Base-by-base conservation (phyloP, 2,113 vertebrate species). In the Amblyopsis rosae region DNA sequence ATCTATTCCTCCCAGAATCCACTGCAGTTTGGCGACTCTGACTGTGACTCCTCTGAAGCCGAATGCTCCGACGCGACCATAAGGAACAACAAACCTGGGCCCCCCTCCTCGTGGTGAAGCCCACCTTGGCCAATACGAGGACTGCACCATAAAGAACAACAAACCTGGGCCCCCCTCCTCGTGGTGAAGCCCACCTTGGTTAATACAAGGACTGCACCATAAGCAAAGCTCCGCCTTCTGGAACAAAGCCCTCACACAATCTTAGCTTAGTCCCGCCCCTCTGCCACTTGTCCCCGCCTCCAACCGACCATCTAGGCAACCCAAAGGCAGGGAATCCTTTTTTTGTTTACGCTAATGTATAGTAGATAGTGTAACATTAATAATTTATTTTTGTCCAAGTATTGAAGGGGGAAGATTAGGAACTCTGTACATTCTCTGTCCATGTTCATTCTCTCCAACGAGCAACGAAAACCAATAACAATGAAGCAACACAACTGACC, bases 1-100 rank as follows among this genome's bases (percentile, higher is more conserved):
- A 4, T 69, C n/a, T 70, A 32, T 57, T 54, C 64, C 83, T 86
- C 85, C 49, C 88, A 99, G 98, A 98, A 96, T 86, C 94, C 96
- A 3, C 89, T 94, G 33, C 95, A 96, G 89, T 96, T 96, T 85
- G 94, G 93, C 70, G 95, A 96, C 76, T 98, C 95, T 0, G 98
- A 97, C 88, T 96, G 95, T 62, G 96, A 99, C 87, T 93, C 97
- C 17, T 99, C 98, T 0, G 98, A 98, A 57, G 98, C 95, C 0
- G 98, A 98, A 72, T 96, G 96, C 87, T 99, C 97, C 1, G 98
- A 99, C 72, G 93, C 95, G 89, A 99, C 98, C 0, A 95, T 99
- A 68, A 94, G 96, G 88, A 96, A 95, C 94, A 96, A 95, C 90
- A 96, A 96, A 81, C 93, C 92, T 47, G 94, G 94, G 72, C 95